Base-by-base conservation (phyloP, 2,797 vertebrate genomes). In the Rhinophrynus dorsalis region DNA sequence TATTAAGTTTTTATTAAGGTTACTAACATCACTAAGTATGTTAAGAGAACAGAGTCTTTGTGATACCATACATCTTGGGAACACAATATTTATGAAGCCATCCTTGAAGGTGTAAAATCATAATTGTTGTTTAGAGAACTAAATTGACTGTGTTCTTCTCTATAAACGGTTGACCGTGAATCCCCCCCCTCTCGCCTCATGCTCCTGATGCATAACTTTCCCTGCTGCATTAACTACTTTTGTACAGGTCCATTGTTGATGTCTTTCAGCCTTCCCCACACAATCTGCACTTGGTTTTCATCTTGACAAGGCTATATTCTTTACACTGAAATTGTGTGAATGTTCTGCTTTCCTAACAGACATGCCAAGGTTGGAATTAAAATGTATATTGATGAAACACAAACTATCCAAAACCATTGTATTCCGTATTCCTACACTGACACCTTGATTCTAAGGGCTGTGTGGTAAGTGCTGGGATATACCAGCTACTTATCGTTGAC, bases 101-200 rank as follows among this genome's bases (percentile, higher is more conserved):
- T 44, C 40, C 40, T 44, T 44, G 40, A 44, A 44, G 40, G 20
- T 44, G 40, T 5, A 2, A 44, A 4, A 18, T 11, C 4, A 20
- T 18, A 20, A 44, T 44, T 18, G 11, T 3, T 44, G 1, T 57
- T 77, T 54, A 42, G 61, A 76, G 58, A 47, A 18, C 32, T 6
- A 44, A 4, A 44, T 18, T 44, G 10, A 17, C 6, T 17, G 15
- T 44, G 3, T 44, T 44, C n/a, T n/a, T n/a, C 20, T 44, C 15
- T 44, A 20, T 44, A 44, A 44, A 44, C 40, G 11, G 15, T 44
- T 44, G 40, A 17, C 17, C 18, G 10, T 20, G 6, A n/a, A n/a
- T n/a, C n/a, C n/a, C n/a, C n/a, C 6, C 2, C 37, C 37, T 38
- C 15, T 13, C 37, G 13, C 6, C 15, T 38, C 13, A n/a, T 5